Conservation (phyloP, 35 echinoderm and acorn worm species). For the Apostichopus californicus region DNA sequence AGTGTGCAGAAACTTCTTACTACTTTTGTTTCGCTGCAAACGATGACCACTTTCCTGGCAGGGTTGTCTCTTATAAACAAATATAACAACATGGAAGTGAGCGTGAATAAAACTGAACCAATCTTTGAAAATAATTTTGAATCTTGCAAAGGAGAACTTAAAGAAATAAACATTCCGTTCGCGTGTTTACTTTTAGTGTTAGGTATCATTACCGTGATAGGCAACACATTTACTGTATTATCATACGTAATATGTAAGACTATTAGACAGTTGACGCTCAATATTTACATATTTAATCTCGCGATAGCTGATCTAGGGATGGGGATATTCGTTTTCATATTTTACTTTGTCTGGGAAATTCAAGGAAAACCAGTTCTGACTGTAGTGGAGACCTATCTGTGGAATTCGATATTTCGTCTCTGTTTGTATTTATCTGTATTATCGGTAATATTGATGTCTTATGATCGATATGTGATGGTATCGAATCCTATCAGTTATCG, state of each 20-base stretch:
- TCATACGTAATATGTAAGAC: slow-evolving; percentile 14
- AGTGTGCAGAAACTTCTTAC: too few species aligned
- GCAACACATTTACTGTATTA: slow-evolving; percentile 6
- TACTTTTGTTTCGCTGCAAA: too few species aligned
- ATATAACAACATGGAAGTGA: neutral
- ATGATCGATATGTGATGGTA: slow-evolving; percentile 49
- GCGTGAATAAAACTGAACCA: neutral
- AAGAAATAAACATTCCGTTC: neutral
- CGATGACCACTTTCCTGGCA: too few species aligned
- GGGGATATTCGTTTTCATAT: slow-evolving; percentile 2
- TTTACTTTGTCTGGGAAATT: slow-evolving; percentile 21
- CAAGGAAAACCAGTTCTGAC: neutral
- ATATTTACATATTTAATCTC: slow-evolving; percentile 46
- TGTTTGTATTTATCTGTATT: slow-evolving; percentile 29
- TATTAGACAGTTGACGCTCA: slow-evolving; percentile 27
- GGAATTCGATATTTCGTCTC: slow-evolving; percentile 38
- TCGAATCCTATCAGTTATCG: slow-evolving; percentile 44
- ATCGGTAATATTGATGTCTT: slow-evolving; percentile 26
- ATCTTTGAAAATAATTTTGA: slow-evolving; percentile 1
- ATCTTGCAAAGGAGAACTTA: slow-evolving; percentile 2
- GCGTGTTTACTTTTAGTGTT: neutral
- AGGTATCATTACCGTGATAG: neutral
- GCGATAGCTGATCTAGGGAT: slow-evolving; percentile 38
- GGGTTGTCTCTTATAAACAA: too few species aligned
- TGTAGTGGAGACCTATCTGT: neutral